Evolutionary conservation across 2,113 vertebrate species (phyloP), one percentile per base, ranked within the genome.

Genomic region (Phocoena phocoena): DNA sequence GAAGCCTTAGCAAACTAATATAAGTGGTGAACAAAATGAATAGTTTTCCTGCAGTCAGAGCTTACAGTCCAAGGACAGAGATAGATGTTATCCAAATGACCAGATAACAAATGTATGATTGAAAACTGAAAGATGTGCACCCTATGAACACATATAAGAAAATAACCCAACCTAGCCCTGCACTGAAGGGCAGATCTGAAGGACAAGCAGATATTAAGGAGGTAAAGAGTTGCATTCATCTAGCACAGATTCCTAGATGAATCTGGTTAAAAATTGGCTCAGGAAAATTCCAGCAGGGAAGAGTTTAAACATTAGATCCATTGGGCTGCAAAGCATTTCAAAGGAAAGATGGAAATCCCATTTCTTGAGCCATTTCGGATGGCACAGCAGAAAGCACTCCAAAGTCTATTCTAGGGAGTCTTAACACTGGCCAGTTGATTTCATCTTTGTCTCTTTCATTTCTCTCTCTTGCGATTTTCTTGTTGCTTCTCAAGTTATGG

Each of bases 351-450:
- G 14, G 38, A 95, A 95, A 94, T 85, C 26, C 44, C 73, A 41
- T 63, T 94, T 71, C 36, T 82, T 41, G 89, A 94, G 47, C 92
- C 55, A 62, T 89, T 94, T 88, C 21, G 58, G 60, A 74, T 10
- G 8, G 47, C 86, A 63, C 15, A 15, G 36, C 6, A 28, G 28
- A 86, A 89, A 94, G n/a, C 77, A n/a, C 55, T 74, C 26, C 17
- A 5, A 21, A 14, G 38, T 71, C 71, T 88, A 4, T 77, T 81
- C 44, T 63, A 70, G 36, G 44, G 38, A 74, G 55, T 28, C 25
- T 33, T 74, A 10, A 10, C 28, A 28, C 88, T 11, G 26, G 21
- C 76, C 60, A 44, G 71, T 33, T 31, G 74, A 53, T 82, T 73
- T 93, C 80, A 87, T 77, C 80, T 38, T 31, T 6, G n/a, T 80